A percentile compares a stretch with the other conserved stretches of the same genome.
phyloP scores from a whole-genome alignment of 2,888 invertebrate species.

The Apodemia mormo region DNA sequence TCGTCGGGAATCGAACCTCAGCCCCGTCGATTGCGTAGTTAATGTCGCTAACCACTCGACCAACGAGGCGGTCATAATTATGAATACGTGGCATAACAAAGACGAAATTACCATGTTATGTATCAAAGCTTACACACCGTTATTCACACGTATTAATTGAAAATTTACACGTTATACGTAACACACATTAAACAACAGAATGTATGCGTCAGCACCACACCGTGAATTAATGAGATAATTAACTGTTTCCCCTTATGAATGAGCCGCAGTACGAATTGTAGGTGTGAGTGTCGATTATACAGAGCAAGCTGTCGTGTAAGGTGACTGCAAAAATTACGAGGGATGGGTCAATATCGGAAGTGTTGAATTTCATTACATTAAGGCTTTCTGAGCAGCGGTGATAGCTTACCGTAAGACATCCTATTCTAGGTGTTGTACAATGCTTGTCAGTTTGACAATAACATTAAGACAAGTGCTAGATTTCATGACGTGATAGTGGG shows the following conservation, averaged over 20 bases:
- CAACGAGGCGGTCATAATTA: background rate
- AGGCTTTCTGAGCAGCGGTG: too few species aligned
- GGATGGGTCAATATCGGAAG: background rate
- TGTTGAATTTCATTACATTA: too few species aligned
- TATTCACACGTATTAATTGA: background rate
- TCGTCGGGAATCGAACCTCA: too few species aligned
- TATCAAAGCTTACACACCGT: background rate
- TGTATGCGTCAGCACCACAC: constrained; percentile 3
- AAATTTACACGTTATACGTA: background rate
- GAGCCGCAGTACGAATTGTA: background rate
- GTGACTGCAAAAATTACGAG: background rate
- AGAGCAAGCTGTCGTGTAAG: background rate
- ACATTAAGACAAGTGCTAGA: too few species aligned
- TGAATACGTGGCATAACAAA: background rate
- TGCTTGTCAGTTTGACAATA: too few species aligned
- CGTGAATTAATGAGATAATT: constrained; percentile 15
- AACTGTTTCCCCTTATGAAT: constrained; percentile 8
- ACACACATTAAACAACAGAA: background rate
- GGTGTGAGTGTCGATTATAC: background rate
- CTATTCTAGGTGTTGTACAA: too few species aligned
- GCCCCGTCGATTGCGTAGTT: too few species aligned
- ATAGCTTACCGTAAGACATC: too few species aligned
- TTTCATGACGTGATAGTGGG: too few species aligned
- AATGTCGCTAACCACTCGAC: too few species aligned
- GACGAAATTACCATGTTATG: background rate